Evolutionary conservation across 2,888 invertebrate species (phyloP).

Genomic region (Heliconius erato): DNA sequence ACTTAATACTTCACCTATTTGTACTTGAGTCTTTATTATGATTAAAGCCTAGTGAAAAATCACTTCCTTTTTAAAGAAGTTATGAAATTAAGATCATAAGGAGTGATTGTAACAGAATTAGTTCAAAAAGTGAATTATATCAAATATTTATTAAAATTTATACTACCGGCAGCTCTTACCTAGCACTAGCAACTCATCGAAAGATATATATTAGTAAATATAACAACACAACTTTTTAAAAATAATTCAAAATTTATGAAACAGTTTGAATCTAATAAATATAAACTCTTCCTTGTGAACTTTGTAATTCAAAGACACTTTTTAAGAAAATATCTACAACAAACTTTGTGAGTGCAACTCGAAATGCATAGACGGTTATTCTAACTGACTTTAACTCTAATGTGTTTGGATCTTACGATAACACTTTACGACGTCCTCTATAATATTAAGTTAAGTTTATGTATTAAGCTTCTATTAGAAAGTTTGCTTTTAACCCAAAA

Average conservation of each 20-base stretch:
- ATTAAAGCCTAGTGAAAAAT: no score
- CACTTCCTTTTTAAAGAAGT: no score
- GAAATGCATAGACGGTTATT: slow-evolving; percentile 45
- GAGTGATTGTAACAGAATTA: background rate
- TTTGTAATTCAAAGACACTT: background rate
- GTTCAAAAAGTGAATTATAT: no score
- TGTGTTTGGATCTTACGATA: slow-evolving; percentile 33
- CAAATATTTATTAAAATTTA: no score
- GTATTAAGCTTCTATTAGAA: slow-evolving; percentile 23
- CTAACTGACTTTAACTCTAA: slow-evolving; percentile 43
- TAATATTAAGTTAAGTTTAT: slow-evolving; percentile 33
- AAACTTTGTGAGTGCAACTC: slow-evolving; percentile 30
- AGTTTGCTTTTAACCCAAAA: slow-evolving; percentile 38
- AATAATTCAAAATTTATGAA: background rate
- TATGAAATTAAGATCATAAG: background rate
- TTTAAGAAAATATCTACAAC: background rate
- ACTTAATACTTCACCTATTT: no score
- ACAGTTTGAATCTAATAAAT: background rate
- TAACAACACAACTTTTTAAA: background rate
- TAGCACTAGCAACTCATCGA: background rate
- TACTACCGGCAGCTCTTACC: no score
- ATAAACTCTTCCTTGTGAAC: background rate
- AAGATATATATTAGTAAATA: background rate
- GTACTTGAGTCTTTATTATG: no score
- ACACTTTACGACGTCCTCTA: slow-evolving; percentile 29